phyloP scores from a whole-genome alignment of 1,140 invertebrate species.

The Phenacoccus solenopsis region DNA sequence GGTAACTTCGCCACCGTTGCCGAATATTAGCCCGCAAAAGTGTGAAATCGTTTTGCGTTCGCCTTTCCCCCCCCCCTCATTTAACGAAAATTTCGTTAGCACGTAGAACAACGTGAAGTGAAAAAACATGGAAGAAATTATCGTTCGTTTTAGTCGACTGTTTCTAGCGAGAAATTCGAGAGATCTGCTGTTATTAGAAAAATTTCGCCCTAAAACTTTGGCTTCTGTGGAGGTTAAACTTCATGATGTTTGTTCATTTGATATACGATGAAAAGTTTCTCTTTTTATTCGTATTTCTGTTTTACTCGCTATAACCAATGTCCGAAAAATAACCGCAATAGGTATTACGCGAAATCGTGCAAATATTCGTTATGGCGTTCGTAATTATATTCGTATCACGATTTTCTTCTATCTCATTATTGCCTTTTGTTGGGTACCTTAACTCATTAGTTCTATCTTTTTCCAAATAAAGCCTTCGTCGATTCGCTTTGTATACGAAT shows the following conservation, averaged over 20 bases:
- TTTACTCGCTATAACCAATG: neutral
- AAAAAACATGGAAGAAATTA: neutral
- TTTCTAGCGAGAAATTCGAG: neutral
- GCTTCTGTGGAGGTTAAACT: neutral
- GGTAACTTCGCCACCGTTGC: neutral
- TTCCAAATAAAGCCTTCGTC: neutral
- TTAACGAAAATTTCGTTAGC: neutral
- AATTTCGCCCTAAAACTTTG: neutral
- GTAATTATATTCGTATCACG: neutral
- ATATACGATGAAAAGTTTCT: neutral
- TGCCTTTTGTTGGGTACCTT: neutral
- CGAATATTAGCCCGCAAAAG: neutral
- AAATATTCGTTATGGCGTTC: neutral
- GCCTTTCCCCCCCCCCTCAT: no score
- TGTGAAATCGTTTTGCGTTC: neutral
- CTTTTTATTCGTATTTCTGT: neutral
- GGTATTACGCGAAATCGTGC: neutral
- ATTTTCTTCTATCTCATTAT: slow-evolving; percentile 3
- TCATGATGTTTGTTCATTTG: neutral
- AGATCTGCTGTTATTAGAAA: neutral
- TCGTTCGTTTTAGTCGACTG: neutral
- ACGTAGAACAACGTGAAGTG: neutral
- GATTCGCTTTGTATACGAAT: no score
- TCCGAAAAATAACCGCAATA: neutral
- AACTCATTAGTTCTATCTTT: neutral